Evolutionary conservation across 2,113 vertebrate species (phyloP).

Genomic region (Cebidichthys violaceus): DNA sequence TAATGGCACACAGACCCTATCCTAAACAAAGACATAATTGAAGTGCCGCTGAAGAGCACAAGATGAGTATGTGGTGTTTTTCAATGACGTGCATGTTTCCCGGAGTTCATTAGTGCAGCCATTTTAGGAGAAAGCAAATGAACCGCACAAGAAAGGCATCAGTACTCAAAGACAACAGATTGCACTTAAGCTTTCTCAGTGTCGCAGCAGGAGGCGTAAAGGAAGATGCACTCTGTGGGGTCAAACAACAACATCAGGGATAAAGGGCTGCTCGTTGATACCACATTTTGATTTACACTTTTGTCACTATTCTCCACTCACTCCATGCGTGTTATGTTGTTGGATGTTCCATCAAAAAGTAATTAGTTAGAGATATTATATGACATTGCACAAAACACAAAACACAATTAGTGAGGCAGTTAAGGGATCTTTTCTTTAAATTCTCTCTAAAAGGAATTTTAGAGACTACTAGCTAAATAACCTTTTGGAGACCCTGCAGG

Average conservation of each 20-base stretch:
- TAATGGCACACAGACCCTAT: slow-evolving; percentile 45
- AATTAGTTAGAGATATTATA: slow-evolving; percentile 59
- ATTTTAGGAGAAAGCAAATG: slow-evolving; percentile 56
- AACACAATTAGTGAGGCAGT: slow-evolving; percentile 57
- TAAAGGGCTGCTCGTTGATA: slow-evolving; percentile 20
- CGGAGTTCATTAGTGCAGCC: slow-evolving; percentile 61
- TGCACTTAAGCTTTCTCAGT: slow-evolving; percentile 41
- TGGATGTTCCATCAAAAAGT: slow-evolving; percentile 51
- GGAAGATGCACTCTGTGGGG: slow-evolving; percentile 38
- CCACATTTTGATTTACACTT: slow-evolving; percentile 32
- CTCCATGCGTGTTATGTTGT: slow-evolving; percentile 28
- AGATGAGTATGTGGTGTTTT: slow-evolving; percentile 49
- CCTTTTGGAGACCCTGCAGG: slow-evolving; percentile 65
- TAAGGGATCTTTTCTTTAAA: slow-evolving; percentile 39
- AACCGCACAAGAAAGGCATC: slow-evolving; percentile 37
- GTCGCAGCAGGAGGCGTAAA: slow-evolving; percentile 42
- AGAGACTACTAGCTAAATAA: slow-evolving; percentile 62
- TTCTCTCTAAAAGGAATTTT: slow-evolving; percentile 47
- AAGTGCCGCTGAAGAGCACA: slow-evolving; percentile 65
- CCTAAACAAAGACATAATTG: slow-evolving; percentile 56
- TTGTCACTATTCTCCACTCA: slow-evolving; percentile 34
- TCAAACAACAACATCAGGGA: slow-evolving; percentile 47
- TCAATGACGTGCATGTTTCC: slow-evolving; percentile 44
- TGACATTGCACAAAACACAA: slow-evolving; percentile 43
- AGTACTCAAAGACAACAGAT: slow-evolving; percentile 46